phyloP scores from a whole-genome alignment of 2,888 invertebrate genomes.

The Drosophila nr. perissopoda region DNA sequence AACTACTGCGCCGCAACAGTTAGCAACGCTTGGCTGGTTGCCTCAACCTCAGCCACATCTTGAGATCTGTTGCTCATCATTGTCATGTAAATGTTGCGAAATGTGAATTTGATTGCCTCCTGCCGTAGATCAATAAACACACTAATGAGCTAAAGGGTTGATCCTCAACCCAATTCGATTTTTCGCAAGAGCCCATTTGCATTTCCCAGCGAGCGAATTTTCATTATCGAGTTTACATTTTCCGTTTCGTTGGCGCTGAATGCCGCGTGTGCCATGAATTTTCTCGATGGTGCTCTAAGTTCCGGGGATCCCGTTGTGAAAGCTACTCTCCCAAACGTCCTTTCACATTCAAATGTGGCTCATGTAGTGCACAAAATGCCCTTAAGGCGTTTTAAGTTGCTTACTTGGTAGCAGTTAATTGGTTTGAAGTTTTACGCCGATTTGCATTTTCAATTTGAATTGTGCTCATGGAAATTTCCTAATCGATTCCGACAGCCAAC shows the following conservation, averaged over 20 bases:
- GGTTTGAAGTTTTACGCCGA: slow-evolving; percentile 73
- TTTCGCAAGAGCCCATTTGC: slow-evolving; percentile 67
- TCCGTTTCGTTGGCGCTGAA: slow-evolving; percentile 78
- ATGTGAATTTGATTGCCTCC: slow-evolving; percentile 82
- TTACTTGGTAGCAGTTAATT: slow-evolving; percentile 74
- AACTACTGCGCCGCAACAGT: slow-evolving; percentile 70
- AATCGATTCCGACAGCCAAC: slow-evolving; percentile 23
- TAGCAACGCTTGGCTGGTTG: slow-evolving; percentile 68
- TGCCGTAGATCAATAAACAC: slow-evolving; percentile 72
- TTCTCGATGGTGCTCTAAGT: slow-evolving; percentile 34
- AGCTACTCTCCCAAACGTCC: slow-evolving; percentile 44
- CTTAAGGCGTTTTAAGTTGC: slow-evolving; percentile 75
- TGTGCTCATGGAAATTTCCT: slow-evolving; percentile 18
- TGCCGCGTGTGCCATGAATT: slow-evolving; percentile 72
- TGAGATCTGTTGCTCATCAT: slow-evolving; percentile 37
- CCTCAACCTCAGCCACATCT: slow-evolving; percentile 34
- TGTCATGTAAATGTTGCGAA: slow-evolving; percentile 82
- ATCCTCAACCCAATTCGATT: slow-evolving; percentile 6
- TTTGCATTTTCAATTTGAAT: slow-evolving; percentile 60
- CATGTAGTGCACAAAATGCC: slow-evolving; percentile 45
- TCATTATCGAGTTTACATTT: slow-evolving; percentile 56
- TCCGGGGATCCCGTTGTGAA: slow-evolving; percentile 59
- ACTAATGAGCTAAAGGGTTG: slow-evolving; percentile 68
- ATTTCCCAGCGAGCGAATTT: slow-evolving; percentile 36
- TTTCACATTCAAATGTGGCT: slow-evolving; percentile 71